Conservation (phyloP, 2,797 vertebrate species). For the Bovichtus variegatus region DNA sequence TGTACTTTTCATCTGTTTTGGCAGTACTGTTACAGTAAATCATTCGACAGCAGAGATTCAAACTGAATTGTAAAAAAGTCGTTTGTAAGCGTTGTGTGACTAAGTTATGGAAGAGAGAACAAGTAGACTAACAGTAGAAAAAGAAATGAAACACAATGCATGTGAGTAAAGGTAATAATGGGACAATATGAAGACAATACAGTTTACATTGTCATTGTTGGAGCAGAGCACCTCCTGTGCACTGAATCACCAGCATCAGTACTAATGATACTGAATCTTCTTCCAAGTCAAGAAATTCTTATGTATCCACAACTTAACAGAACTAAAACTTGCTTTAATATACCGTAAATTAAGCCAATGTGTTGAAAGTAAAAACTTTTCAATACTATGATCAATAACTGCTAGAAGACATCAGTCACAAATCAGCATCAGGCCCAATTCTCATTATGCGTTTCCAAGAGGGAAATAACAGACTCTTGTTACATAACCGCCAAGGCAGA, state of each 20-base stretch:
- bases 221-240: neutral
- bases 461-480: conserved; percentile 38
- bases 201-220: neutral
- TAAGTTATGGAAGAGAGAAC: neutral
- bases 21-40: neutral
- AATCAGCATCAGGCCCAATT: conserved; percentile 2
- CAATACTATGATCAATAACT: conserved; percentile 32
- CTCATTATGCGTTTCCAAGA: conserved; percentile 32
- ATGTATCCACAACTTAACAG: neutral
- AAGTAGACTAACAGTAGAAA: too few relatives aligned
- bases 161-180: neutral
- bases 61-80: neutral
- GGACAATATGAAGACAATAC: neutral
- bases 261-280: neutral
- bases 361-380: conserved; percentile 12
- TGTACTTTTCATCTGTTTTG: neutral
- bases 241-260: neutral
- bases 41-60: neutral
- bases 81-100: neutral
- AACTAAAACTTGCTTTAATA: neutral
- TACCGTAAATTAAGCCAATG: neutral
- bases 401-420: conserved; percentile 14
- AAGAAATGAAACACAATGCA: neutral
- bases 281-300: neutral
- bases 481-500: conserved; percentile 27